Percentiles rank a stretch among this genome's conserved stretches.
Evolutionary conservation across 2,797 vertebrate species (phyloP).

Genomic region (Alfaro cultratus): DNA sequence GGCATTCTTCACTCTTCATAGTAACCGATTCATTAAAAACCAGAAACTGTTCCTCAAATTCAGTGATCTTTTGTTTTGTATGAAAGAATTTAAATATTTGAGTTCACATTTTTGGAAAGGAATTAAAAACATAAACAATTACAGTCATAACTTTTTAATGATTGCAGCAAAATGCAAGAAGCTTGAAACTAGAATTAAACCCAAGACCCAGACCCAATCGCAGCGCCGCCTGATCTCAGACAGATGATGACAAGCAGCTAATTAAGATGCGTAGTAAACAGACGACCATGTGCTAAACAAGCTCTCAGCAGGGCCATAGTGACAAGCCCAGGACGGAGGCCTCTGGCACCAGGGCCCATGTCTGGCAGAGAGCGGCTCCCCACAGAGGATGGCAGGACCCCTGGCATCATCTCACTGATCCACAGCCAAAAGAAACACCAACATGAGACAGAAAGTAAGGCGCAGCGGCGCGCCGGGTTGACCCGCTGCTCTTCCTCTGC

Average conservation of each 20-base stretch:
- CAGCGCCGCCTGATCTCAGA: slow-evolving; percentile 8
- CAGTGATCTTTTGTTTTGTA: not conserved
- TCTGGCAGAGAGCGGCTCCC: slow-evolving; percentile 42
- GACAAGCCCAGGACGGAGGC: slow-evolving; percentile 33
- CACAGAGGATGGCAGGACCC: slow-evolving; percentile 56
- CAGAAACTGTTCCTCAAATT: not conserved
- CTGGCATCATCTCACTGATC: slow-evolving; percentile 67
- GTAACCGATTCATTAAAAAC: not conserved
- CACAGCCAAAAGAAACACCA: slow-evolving; percentile 59
- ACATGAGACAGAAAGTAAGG: slow-evolving; percentile 53
- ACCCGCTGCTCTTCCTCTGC: slow-evolving; percentile 53
- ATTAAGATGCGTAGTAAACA: slow-evolving; percentile 65
- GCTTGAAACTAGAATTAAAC: not conserved
- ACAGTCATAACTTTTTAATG: too few relatives aligned
- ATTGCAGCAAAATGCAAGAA: not conserved
- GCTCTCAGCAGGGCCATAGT: slow-evolving; percentile 35
- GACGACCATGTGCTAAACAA: slow-evolving; percentile 42
- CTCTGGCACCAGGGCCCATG: slow-evolving; percentile 39
- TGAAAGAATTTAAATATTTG: not conserved
- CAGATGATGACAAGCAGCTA: slow-evolving; percentile 44
- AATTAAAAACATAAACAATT: too few relatives aligned
- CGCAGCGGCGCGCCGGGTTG: slow-evolving; percentile 27
- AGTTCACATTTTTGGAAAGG: not conserved
- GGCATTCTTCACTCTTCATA: too few relatives aligned
- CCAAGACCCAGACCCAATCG: not conserved